A percentile compares a stretch with the other conserved stretches of the same genome.
phyloP scores from a whole-genome alignment of 2,888 invertebrate species.

The Dilophus febrilis region DNA sequence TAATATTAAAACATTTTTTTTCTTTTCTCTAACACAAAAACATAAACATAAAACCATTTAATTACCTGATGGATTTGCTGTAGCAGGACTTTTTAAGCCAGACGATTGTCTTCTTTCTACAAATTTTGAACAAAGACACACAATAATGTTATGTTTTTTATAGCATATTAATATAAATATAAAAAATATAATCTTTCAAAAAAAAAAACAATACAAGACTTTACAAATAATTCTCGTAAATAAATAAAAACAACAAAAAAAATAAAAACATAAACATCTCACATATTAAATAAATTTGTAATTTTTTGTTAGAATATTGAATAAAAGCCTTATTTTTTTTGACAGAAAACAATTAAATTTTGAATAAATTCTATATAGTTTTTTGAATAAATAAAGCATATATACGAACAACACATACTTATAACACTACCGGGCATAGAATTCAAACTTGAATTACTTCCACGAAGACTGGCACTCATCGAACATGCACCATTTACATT shows the following conservation, averaged over 20 bases:
- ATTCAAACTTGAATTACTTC: slow-evolving; percentile 19
- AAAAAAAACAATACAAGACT: slow-evolving; percentile 4
- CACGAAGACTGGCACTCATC: slow-evolving; percentile 18
- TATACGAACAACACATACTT: slow-evolving; percentile 15
- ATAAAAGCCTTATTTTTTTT: too few species aligned
- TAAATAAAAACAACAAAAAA: slow-evolving; percentile 5
- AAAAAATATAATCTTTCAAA: background rate
- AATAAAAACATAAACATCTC: slow-evolving; percentile 1
- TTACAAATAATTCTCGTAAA: slow-evolving; percentile 5
- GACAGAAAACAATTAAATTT: too few species aligned
- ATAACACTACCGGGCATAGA: slow-evolving; percentile 17
- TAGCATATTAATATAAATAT: too few species aligned
- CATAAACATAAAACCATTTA: background rate
- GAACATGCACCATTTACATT: slow-evolving; percentile 19
- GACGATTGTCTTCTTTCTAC: slow-evolving; percentile 16
- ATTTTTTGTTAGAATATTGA: too few species aligned
- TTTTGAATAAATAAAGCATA: background rate
- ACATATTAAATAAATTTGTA: too few species aligned
- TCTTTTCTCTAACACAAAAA: too few species aligned
- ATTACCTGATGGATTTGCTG: slow-evolving; percentile 17
- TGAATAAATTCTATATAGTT: too few species aligned
- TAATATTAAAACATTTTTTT: too few species aligned
- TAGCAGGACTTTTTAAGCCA: slow-evolving; percentile 18
- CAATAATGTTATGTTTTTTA: background rate
- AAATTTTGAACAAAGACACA: background rate